Conservation (phyloP, 2,888 invertebrate species). For the Lymantria dispar region DNA sequence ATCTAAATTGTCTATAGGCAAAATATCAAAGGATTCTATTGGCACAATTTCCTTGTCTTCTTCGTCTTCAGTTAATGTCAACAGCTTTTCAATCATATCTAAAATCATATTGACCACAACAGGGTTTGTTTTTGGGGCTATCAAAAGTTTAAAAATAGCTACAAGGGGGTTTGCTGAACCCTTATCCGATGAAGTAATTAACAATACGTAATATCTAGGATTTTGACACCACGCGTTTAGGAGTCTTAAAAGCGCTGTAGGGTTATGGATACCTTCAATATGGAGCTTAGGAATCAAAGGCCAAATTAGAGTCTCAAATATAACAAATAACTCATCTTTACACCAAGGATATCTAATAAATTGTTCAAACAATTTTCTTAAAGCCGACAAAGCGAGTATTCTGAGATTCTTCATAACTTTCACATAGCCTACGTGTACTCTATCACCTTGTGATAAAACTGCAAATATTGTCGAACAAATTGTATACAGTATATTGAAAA, state of each 20-base stretch:
- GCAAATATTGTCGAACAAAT: conserved; percentile 85
- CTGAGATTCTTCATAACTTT: conserved; percentile 85
- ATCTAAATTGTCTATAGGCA: conserved; percentile 46
- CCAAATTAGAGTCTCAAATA: conserved; percentile 91
- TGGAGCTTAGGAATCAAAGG: conserved; percentile 89
- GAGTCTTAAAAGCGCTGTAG: conserved; percentile 91
- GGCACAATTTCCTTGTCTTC: conserved; percentile 65
- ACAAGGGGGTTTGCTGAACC: conserved; percentile 83
- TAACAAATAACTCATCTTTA: conserved; percentile 85
- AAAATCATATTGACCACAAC: conserved; percentile 86
- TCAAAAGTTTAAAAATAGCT: conserved; percentile 87
- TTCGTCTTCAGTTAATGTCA: conserved; percentile 85
- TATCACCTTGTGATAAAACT: conserved; percentile 80
- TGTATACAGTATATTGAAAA: conserved; percentile 88
- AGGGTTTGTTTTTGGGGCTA: conserved; percentile 85
- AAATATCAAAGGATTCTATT: conserved; percentile 61
- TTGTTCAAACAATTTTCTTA: conserved; percentile 89
- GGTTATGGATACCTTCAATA: conserved; percentile 91
- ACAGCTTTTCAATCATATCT: conserved; percentile 88
- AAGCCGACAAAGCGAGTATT: conserved; percentile 82
- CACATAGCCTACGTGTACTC: conserved; percentile 84
- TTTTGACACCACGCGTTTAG: conserved; percentile 90
- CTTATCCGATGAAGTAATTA: conserved; percentile 82
- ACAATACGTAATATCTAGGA: conserved; percentile 88
- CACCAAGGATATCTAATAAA: conserved; percentile 90